These are phyloP conservation scores for Erpobdella octoculata DNA, from an alignment of 2,888 invertebrate species.

Conservation along the genomic window DNA sequence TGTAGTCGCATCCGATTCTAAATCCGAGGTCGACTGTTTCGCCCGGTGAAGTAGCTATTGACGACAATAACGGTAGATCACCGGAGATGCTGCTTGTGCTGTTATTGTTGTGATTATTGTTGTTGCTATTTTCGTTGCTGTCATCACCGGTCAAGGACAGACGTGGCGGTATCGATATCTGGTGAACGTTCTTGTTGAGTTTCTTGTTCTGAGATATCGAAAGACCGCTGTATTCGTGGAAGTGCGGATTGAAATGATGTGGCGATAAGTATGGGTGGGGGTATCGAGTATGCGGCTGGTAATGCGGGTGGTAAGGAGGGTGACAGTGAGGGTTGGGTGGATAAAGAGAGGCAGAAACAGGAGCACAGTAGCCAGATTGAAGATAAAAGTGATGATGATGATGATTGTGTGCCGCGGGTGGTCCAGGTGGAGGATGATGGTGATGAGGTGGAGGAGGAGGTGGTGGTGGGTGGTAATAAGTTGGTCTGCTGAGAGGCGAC, in stretches of 20 bases:
- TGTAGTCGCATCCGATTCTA: not conserved
- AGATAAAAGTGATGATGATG: conserved; percentile 9
- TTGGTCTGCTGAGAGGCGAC: not conserved
- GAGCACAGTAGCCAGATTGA: not conserved
- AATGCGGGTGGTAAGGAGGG: not conserved
- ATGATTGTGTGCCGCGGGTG: conserved; percentile 6
- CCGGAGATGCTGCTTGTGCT: not conserved
- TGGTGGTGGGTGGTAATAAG: not conserved
- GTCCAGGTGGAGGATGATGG: not conserved
- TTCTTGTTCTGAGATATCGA: not conserved
- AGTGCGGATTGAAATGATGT: not conserved
- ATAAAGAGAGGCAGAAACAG: not conserved
- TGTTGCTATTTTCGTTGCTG: not conserved
- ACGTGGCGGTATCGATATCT: not conserved
- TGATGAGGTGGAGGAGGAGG: not conserved
- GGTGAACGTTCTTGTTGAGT: not conserved
- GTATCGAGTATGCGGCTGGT: conserved; percentile 4
- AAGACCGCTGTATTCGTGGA: not conserved
- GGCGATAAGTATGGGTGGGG: not conserved
- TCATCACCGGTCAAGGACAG: not conserved
- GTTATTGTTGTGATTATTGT: too few relatives aligned
- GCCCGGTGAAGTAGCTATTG: not conserved
- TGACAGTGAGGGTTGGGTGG: not conserved
- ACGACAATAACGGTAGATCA: not conserved
- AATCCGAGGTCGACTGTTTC: not conserved